Conservation (phyloP, 2,797 vertebrate species). For the Paedocypris micromegethes region DNA sequence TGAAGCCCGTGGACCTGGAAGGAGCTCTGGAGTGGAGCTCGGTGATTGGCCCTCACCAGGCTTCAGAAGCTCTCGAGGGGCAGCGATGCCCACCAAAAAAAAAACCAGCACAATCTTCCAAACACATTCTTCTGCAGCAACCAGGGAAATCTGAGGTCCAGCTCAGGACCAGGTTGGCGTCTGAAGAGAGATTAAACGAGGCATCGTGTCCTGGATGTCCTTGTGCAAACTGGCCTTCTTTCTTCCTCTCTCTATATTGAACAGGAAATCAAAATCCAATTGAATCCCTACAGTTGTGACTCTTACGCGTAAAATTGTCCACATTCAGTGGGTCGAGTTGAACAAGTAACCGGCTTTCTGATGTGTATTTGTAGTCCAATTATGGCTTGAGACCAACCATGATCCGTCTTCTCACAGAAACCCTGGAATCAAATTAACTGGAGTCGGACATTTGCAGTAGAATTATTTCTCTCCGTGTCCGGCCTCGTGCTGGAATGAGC, state of each 20-base stretch:
- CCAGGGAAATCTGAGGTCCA: not conserved
- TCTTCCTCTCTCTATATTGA: not conserved
- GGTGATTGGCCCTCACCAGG: conserved; percentile 22
- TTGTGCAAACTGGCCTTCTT: not conserved
- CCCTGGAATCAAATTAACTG: conserved; percentile 23
- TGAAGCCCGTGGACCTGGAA: conserved; percentile 17
- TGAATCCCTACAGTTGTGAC: too few species aligned
- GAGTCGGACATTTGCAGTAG: conserved; percentile 34
- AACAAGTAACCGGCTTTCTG: not conserved
- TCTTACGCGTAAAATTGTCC: too few species aligned
- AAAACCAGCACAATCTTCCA: conserved; percentile 8
- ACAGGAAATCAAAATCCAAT: too few species aligned
- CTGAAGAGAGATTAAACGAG: too few species aligned
- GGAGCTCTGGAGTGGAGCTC: conserved; percentile 12
- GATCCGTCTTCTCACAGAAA: not conserved
- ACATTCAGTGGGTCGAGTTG: too few species aligned
- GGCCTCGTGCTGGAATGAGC: conserved; percentile 7
- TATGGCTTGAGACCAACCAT: conserved; percentile 13
- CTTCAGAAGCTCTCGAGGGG: conserved; percentile 19
- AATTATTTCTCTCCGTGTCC: conserved; percentile 39
- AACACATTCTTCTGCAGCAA: not conserved
- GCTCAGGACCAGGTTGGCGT: not conserved
- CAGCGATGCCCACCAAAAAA: conserved; percentile 20
- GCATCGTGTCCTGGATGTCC: not conserved
- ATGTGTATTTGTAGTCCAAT: conserved; percentile 2